phyloP scores from a whole-genome alignment of 2,797 vertebrate species.

The Otus scops region DNA sequence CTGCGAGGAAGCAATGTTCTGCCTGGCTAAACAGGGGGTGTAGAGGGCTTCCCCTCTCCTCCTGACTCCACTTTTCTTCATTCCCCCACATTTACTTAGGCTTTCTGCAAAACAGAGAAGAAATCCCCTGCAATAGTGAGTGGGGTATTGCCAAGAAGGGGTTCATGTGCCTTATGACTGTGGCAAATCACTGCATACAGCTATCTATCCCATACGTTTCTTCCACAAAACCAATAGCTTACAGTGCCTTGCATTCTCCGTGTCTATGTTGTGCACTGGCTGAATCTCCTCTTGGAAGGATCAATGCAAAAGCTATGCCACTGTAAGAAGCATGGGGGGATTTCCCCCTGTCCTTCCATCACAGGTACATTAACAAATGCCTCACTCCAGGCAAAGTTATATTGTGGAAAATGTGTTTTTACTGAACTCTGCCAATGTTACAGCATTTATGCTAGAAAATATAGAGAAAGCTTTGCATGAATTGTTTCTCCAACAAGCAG shows the following conservation, averaged over 20 bases:
- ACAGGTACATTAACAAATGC: neutral
- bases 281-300: neutral
- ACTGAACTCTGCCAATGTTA: neutral
- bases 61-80: neutral
- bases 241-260: neutral
- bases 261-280: no score
- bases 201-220: neutral
- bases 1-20: neutral
- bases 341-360: neutral
- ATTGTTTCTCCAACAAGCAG: neutral
- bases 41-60: neutral
- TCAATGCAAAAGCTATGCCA: neutral
- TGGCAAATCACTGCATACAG: neutral
- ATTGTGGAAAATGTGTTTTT: neutral
- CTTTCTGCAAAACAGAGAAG: neutral
- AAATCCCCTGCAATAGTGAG: neutral
- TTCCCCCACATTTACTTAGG: rapidly evolving
- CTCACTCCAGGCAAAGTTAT: neutral
- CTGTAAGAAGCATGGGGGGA: neutral
- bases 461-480: neutral
- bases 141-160: neutral
- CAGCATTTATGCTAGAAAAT: neutral
- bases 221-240: neutral
- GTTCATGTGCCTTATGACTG: neutral
- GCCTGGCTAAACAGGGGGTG: rapidly evolving